phyloP scores from a whole-genome alignment of 2,888 invertebrate genomes.

The Melinopterus prodromus region DNA sequence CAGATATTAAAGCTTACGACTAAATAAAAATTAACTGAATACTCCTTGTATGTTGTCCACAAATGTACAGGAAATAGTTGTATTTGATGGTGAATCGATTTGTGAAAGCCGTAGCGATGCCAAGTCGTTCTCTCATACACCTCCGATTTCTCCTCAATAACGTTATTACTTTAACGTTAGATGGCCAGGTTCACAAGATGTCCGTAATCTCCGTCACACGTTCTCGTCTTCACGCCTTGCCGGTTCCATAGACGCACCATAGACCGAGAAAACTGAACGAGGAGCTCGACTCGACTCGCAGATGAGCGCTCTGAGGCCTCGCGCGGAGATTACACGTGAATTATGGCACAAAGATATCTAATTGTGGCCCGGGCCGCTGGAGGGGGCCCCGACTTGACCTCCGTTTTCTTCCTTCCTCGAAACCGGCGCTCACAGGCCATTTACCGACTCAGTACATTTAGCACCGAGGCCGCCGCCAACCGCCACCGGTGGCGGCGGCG shows the following conservation, averaged over 20 bases:
- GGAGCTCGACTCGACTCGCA: constrained; percentile 47
- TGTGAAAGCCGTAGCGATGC: no score
- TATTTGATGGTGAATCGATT: no score
- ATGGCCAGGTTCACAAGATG: neutral
- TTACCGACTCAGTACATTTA: constrained; percentile 61
- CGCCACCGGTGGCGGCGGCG: constrained; percentile 6
- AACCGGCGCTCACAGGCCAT: constrained; percentile 47
- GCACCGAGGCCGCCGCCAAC: constrained; percentile 14
- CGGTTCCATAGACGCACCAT: neutral
- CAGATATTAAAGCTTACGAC: no score
- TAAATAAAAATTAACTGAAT: no score
- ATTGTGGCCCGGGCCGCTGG: constrained; percentile 59
- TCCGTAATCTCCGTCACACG: neutral
- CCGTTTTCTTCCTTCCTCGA: constrained; percentile 44
- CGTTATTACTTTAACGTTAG: no score
- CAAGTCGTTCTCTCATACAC: no score
- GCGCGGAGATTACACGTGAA: constrained; percentile 69
- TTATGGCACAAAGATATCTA: constrained; percentile 66
- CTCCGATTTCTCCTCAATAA: no score
- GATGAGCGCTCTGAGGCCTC: constrained; percentile 60
- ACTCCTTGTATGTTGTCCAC: no score
- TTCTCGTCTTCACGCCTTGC: neutral
- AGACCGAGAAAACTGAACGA: neutral
- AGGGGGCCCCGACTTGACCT: constrained; percentile 55
- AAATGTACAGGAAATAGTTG: no score